A percentile compares a stretch with the other conserved stretches of the same genome.
Conservation (phyloP, 23 tunicate genomes). For the Trididemnum miniatum region DNA sequence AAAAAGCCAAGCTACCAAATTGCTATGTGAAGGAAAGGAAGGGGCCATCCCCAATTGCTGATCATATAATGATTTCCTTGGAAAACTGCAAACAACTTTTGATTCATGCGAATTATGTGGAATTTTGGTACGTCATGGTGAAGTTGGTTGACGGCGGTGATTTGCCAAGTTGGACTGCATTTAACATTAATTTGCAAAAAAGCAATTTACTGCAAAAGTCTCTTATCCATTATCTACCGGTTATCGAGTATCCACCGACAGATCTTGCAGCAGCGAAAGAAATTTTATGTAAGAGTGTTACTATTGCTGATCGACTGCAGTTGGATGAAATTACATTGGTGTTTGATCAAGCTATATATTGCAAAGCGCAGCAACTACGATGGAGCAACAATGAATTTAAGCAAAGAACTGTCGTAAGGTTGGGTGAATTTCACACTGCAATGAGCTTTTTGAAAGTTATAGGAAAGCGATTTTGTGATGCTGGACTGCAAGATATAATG, state of each 20-base stretch:
- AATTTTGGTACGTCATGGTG: neutral
- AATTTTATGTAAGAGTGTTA: neutral
- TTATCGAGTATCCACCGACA: neutral
- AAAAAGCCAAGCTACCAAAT: neutral
- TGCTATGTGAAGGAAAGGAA: neutral
- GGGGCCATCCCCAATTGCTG: neutral
- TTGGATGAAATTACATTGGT: neutral
- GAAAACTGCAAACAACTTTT: neutral
- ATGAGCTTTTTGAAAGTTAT: neutral
- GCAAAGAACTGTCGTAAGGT: neutral
- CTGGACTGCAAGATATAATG: slow-evolving; percentile 2
- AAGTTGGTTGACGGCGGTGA: neutral
- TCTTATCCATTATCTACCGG: neutral
- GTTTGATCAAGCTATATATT: neutral
- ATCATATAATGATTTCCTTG: neutral
- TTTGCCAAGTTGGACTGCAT: neutral
- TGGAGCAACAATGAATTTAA: neutral
- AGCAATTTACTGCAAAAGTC: neutral
- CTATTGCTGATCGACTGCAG: neutral
- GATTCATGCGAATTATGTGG: neutral
- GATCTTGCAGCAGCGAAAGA: neutral
- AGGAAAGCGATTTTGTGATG: slow-evolving; percentile 17
- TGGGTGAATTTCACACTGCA: neutral
- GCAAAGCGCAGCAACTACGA: neutral
- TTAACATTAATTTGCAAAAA: neutral